Percentiles rank a stretch among this genome's conserved stretches.
phyloP scores from a whole-genome alignment of 2,797 vertebrate genomes.

The Lemur catta region DNA sequence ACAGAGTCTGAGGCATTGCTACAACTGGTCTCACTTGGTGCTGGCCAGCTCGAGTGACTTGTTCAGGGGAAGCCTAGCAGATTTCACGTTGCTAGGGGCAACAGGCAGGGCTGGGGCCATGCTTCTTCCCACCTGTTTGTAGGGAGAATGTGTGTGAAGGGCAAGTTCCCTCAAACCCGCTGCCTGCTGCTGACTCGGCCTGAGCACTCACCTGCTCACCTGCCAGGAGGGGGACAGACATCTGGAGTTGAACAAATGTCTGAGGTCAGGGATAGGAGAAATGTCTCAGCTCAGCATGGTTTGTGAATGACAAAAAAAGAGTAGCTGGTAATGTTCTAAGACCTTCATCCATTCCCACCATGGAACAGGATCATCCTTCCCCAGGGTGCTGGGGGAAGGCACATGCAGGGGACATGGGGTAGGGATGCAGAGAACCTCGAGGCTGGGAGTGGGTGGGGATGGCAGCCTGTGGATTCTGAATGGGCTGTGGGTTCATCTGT shows the following conservation, averaged over 20 bases:
- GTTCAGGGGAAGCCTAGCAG: not conserved
- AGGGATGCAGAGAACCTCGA: not conserved
- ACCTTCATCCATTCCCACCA: not conserved
- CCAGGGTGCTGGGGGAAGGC: not conserved
- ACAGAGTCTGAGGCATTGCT: not conserved
- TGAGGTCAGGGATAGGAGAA: not conserved
- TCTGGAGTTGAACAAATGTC: not conserved
- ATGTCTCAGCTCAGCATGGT: not conserved
- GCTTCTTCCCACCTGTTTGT: not conserved
- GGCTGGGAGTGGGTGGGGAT: not conserved
- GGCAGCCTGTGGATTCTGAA: not conserved
- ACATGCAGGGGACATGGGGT: not conserved
- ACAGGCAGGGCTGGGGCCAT: not conserved
- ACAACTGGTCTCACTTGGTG: not conserved
- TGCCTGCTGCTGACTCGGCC: not conserved
- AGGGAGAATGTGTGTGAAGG: not conserved
- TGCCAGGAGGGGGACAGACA: not conserved
- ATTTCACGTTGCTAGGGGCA: not conserved
- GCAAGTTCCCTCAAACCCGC: not conserved
- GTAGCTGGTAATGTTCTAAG: not conserved
- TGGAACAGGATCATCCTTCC: not conserved
- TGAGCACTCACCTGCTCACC: not conserved
- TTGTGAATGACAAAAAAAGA: not conserved
- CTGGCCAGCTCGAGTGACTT: not conserved
- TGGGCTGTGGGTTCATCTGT: not conserved